Conservation (phyloP, 37 sponge, comb jelly and placozoan species). For the Diacarnus erythraeanus region DNA sequence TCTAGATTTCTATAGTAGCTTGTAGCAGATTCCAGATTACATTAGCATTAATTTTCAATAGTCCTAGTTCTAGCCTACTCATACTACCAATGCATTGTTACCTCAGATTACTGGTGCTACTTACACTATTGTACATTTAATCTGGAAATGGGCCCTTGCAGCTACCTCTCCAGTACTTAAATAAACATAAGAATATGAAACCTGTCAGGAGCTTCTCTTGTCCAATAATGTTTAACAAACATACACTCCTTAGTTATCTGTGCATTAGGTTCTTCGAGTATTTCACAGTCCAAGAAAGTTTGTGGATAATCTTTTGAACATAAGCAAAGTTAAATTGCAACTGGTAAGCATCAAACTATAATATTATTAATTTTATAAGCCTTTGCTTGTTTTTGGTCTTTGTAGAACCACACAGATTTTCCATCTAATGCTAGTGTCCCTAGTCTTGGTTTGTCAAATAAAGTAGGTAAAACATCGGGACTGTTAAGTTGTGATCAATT, state of each 20-base stretch:
- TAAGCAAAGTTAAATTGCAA: slow-evolving; percentile 31
- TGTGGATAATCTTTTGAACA: slow-evolving; percentile 45
- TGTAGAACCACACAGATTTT: not conserved
- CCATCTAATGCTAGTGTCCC: slow-evolving; percentile 86
- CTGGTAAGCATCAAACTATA: not conserved
- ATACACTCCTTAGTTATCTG: not conserved
- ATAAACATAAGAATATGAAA: too few species aligned
- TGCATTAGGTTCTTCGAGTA: slow-evolving; percentile 74
- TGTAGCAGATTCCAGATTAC: too few species aligned
- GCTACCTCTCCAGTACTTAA: too few species aligned
- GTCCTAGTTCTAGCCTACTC: too few species aligned
- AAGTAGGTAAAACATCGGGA: slow-evolving; percentile 38
- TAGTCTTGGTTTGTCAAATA: slow-evolving; percentile 91
- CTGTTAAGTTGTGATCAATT: not conserved
- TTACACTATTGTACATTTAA: too few species aligned
- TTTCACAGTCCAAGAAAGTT: slow-evolving; percentile 84
- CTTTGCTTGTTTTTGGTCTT: not conserved
- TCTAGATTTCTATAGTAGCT: too few species aligned
- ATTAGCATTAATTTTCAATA: too few species aligned
- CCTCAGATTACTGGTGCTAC: too few species aligned
- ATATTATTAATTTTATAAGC: not conserved
- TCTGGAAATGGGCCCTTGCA: too few species aligned
- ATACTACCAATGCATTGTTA: too few species aligned
- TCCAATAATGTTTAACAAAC: too few species aligned
- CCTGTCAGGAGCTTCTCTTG: too few species aligned